Base-by-base conservation (phyloP, 1,140 invertebrate species). In the Drosophila micromelanica region DNA sequence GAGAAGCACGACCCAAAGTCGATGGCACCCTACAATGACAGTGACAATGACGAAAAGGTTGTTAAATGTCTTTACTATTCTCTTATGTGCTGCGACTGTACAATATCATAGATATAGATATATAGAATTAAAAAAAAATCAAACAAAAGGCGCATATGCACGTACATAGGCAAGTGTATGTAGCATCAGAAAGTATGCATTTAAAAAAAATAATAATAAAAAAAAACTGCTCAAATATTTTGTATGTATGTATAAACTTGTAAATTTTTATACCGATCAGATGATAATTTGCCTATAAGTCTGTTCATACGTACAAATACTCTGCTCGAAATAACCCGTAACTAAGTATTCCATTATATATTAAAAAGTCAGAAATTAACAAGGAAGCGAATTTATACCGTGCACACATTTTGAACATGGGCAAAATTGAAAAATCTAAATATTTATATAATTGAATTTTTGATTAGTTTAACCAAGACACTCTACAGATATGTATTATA, bases 41-140 rank as follows among this genome's bases (percentile, higher is more conserved):
- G 81, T 40, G 78, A 76, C 11, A 78, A 76, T 8, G 89, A 91
- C 20, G 90, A 91, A 20, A 91, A 91, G 54, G 85, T 91, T 15
- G 90, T 91, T 42, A 91, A 91, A 69, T 91, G 90, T 74, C 70
- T 91, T 11, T 91, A 91, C 67, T 91, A 91, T 65, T 91, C 90
- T 11, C 72, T 91, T 12, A 91, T 91, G 90, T 91, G 90, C 77
- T 91, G 90, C 80, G 90, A 91, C 43, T 91, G 90, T 64, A 84
- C 90, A 73, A 91, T 91, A 68, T 91, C 91, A 55, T 91, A 91
- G 56, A 68, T 59, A 15, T 59, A 52, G 37, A 23, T 15, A 56
- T 46, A 42, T n/a, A n/a, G n/a, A n/a, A n/a, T n/a, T n/a, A n/a
- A n/a, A n/a, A 20, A 46, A 62, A 37, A 38, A 13, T n/a, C 2